Percentiles rank a stretch among this genome's conserved stretches.
These are phyloP conservation scores for Heterocephalus glaber DNA, from an alignment of 2,113 vertebrate species.

Conservation along the genomic window DNA sequence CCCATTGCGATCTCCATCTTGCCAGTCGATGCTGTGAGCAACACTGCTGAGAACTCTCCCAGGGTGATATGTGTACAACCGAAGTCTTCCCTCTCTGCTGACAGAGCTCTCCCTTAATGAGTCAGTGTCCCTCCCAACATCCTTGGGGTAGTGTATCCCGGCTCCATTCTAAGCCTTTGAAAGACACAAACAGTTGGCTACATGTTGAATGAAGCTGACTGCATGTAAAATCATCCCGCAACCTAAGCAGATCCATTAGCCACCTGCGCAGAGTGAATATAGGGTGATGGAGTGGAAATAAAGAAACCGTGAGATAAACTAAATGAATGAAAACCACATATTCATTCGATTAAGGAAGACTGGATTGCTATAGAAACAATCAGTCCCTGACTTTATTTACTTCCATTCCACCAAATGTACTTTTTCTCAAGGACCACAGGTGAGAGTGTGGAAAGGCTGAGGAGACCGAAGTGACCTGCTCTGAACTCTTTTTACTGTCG, in stretches of 20 bases:
- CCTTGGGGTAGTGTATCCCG: not conserved
- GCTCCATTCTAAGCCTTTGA: constrained; percentile 51
- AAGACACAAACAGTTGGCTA: constrained; percentile 51
- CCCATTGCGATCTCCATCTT: constrained; percentile 73
- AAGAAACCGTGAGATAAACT: not conserved
- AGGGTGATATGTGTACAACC: not conserved
- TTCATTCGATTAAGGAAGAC: not conserved
- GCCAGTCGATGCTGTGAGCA: not conserved
- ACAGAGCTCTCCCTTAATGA: not conserved
- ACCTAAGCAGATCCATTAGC: constrained; percentile 38
- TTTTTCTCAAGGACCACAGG: constrained; percentile 12
- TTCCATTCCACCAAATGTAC: not conserved
- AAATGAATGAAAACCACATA: constrained; percentile 6
- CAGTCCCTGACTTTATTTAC: not conserved
- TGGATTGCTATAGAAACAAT: not conserved
- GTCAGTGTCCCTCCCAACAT: constrained; percentile 2
- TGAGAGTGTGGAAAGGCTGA: not conserved
- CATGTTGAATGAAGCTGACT: not conserved
- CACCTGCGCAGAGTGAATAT: not conserved
- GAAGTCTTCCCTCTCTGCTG: not conserved
- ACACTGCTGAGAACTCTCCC: not conserved
- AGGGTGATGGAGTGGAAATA: constrained; percentile 26
- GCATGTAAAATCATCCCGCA: constrained; percentile 41
- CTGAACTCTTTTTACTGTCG: not conserved
- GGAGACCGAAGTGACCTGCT: not conserved